A percentile compares a stretch with the other conserved stretches of the same genome.
Conservation (phyloP, 2,797 vertebrate species). For the Gymnothorax javanicus region DNA sequence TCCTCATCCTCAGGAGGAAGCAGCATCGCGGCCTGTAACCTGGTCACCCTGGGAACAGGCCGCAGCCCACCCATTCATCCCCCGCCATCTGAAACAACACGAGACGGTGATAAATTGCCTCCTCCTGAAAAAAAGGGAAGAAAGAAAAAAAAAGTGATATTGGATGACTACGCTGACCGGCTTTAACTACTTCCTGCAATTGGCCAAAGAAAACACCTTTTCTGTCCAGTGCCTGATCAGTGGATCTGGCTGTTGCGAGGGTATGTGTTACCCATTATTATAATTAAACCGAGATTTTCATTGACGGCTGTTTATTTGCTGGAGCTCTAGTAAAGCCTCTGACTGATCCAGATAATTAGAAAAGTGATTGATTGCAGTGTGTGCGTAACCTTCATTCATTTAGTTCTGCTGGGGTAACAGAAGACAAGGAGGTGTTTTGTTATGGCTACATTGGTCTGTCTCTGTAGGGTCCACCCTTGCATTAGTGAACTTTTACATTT, state of each 20-base stretch:
- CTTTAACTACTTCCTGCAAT: conserved; percentile 42
- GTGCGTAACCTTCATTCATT: conserved; percentile 22
- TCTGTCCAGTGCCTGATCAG: background rate
- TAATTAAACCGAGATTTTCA: conserved; percentile 39
- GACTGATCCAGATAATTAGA: conserved; percentile 24
- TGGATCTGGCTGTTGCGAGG: conserved; percentile 21
- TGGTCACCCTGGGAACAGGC: conserved; percentile 37
- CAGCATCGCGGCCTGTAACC: conserved; percentile 19
- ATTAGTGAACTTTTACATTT: background rate
- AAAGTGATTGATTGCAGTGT: background rate
- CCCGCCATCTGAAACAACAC: conserved; percentile 43
- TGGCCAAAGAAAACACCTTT: conserved; percentile 32
- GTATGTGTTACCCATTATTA: conserved; percentile 29
- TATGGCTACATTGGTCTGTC: conserved; percentile 22
- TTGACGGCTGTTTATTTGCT: conserved; percentile 37
- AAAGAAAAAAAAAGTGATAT: conserved; percentile 10
- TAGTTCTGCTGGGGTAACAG: conserved; percentile 20
- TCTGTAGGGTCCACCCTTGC: conserved; percentile 23
- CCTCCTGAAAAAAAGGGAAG: background rate
- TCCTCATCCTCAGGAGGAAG: background rate
- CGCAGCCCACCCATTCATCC: conserved; percentile 28
- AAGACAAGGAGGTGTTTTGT: conserved; percentile 32
- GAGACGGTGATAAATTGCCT: background rate
- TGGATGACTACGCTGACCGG: background rate
- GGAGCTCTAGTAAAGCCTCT: background rate